phyloP scores from a whole-genome alignment of 2,888 invertebrate species.

The Apocheima hispidaria region DNA sequence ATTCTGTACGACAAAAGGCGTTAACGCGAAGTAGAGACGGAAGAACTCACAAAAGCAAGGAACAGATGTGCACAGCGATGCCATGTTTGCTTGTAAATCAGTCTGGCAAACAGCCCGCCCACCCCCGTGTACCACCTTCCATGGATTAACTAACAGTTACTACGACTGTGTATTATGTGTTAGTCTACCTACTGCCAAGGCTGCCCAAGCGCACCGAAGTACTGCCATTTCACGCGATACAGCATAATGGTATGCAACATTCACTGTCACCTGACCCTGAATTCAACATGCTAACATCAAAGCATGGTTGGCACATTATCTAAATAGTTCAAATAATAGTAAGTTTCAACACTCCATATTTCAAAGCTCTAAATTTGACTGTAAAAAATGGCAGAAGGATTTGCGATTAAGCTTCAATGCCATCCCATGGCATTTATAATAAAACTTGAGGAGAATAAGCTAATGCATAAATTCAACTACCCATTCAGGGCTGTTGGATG shows the following conservation, averaged over 20 bases:
- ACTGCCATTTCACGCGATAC: conserved; percentile 62
- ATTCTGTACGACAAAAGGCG: conserved; percentile 26
- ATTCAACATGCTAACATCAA: conserved; percentile 29
- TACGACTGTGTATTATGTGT: conserved; percentile 47
- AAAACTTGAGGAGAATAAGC: conserved; percentile 13
- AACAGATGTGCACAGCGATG: conserved; percentile 75
- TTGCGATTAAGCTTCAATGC: conserved; percentile 23
- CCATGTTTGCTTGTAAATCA: conserved; percentile 81
- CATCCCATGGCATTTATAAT: conserved; percentile 20
- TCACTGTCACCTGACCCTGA: conserved; percentile 40
- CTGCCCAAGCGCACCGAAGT: conserved; percentile 57
- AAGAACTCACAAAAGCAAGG: conserved; percentile 71
- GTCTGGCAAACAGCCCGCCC: conserved; percentile 76
- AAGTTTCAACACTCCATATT: conserved; percentile 21
- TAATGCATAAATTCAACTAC: conserved; percentile 7
- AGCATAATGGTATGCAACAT: conserved; percentile 39
- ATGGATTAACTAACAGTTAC: conserved; percentile 26
- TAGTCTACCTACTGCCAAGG: conserved; percentile 62
- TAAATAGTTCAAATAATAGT: conserved; percentile 23
- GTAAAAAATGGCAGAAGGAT: conserved; percentile 9
- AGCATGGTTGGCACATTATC: conserved; percentile 22
- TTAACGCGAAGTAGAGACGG: conserved; percentile 63
- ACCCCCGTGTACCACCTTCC: conserved; percentile 47
- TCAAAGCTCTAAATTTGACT: conserved; percentile 17
- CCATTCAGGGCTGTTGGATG: conserved; percentile 14